These are phyloP conservation scores for Garrulus glandarius DNA, from an alignment of 2,797 vertebrate species.

Conservation along the genomic window DNA sequence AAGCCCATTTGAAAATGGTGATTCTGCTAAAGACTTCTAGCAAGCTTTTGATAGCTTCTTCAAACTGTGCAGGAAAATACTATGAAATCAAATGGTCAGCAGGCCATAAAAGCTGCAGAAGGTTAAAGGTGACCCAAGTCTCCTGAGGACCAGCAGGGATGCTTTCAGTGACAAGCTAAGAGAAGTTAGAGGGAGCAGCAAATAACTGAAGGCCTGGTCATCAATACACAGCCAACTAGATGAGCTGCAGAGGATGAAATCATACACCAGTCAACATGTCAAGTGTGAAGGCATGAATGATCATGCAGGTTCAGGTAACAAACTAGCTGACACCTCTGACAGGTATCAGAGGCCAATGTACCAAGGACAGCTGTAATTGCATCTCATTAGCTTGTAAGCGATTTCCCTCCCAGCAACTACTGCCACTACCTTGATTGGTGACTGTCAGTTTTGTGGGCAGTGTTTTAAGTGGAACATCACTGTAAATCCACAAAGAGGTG, in stretches of 20 bases:
- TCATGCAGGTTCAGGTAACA: not conserved
- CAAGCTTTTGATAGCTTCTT: not conserved
- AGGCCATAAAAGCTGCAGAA: not conserved
- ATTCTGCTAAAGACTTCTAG: not conserved
- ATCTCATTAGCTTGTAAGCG: not conserved
- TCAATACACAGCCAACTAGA: not conserved
- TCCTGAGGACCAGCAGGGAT: not conserved
- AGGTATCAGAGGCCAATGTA: not conserved
- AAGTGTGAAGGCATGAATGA: not conserved
- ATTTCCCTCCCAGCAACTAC: not conserved
- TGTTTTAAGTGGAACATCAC: not conserved
- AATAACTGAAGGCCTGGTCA: not conserved
- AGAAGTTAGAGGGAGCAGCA: not conserved
- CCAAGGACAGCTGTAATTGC: fast-evolving
- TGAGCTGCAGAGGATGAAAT: not conserved
- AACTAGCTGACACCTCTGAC: not conserved
- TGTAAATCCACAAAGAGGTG: not conserved
- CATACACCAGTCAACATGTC: fast-evolving
- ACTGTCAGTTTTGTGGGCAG: not conserved
- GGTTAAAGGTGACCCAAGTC: not conserved
- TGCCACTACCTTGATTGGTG: not conserved
- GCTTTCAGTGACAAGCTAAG: not conserved
- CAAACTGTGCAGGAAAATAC: not conserved
- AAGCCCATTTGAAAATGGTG: not conserved
- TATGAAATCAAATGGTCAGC: not conserved